Conservation (phyloP, 64 coral and sea anemone species). For the Orbicella faveolata region DNA sequence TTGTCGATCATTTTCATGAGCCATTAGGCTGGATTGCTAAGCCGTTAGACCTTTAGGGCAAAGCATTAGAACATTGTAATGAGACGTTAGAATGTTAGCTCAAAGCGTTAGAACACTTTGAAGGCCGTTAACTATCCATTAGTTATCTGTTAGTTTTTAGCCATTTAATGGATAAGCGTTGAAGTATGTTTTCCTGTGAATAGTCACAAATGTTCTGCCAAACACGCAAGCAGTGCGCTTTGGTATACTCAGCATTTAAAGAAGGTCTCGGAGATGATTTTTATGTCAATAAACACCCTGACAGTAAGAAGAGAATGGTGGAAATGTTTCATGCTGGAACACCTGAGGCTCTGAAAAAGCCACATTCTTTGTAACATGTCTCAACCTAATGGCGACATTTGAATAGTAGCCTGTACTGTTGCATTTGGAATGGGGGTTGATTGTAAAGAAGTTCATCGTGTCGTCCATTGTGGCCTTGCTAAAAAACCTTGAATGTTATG, state of each 20-base stretch:
- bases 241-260: constrained; percentile 55
- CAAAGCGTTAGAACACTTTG: too few relatives aligned
- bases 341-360: constrained; percentile 46
- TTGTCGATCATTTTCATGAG: too few relatives aligned
- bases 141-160: too few relatives aligned
- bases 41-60: too few relatives aligned
- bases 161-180: too few relatives aligned
- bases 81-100: too few relatives aligned
- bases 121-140: too few relatives aligned
- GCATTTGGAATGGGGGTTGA: constrained; percentile 67
- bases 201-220: constrained; percentile 38
- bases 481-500: constrained; percentile 45
- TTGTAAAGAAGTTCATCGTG: constrained; percentile 28
- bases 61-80: too few relatives aligned
- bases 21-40: too few relatives aligned
- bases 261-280: constrained; percentile 36
- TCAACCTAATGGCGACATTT: constrained; percentile 46
- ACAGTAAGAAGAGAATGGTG: constrained; percentile 40
- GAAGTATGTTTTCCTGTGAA: too few relatives aligned
- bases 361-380: constrained; percentile 50
- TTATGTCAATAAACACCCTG: constrained; percentile 7
- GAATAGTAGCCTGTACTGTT: constrained; percentile 56
- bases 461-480: constrained; percentile 44
- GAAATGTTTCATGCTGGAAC: constrained; percentile 58
- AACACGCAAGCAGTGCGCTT: constrained; percentile 49